Evolutionary conservation across 2,113 vertebrate genomes (phyloP), one percentile per base, ranked within the genome.

Genomic region (Spermophilus dauricus): DNA sequence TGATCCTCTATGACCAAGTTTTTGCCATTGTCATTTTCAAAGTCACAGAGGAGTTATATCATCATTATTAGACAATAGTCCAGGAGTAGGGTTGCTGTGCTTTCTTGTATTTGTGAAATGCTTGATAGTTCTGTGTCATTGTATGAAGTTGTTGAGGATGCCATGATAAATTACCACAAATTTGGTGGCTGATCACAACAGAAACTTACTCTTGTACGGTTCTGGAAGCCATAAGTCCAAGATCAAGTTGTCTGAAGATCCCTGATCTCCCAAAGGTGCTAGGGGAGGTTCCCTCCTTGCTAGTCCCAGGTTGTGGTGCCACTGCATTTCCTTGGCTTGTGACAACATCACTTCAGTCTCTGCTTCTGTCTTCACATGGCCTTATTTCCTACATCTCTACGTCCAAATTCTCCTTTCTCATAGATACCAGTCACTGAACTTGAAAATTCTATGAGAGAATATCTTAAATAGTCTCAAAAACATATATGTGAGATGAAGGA

Each of bases 31-130:
- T 42, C 17, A 34, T 4, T 13, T 48, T 48, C 51, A 17, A 30
- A 45, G 5, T 63, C 12, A 8, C 4, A 17, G 8, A 63, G 45
- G 10, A 16, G 2, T 10, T 6, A 2, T 1, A 4, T 7, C 22
- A 9, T 37, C 28, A 0, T 24, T 6, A 6, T 10, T 12, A 30
- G 75, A 16, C 0, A 18, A 0, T 7, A n/a, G 26, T n/a, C 51
- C 58, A 5, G 17, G n/a, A 1, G 18, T 4, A 16, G 6, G 12
- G 26, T 5, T 8, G 51, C 61, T 48, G 5, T 12, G 9, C 42
- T 20, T 45, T 83, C 37, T 0, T 42, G 53, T 39, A 51, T 32
- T 28, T 76, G 42, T 12, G 69, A 72, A 67, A 77, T 26, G 8
- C 32, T 20, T 28, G 3, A 18, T 32, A 8, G 37, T 93, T 61